A percentile compares a stretch with the other conserved stretches of the same genome.
Evolutionary conservation across 2,113 vertebrate genomes (phyloP).

Genomic region (Nipponia nippon): DNA sequence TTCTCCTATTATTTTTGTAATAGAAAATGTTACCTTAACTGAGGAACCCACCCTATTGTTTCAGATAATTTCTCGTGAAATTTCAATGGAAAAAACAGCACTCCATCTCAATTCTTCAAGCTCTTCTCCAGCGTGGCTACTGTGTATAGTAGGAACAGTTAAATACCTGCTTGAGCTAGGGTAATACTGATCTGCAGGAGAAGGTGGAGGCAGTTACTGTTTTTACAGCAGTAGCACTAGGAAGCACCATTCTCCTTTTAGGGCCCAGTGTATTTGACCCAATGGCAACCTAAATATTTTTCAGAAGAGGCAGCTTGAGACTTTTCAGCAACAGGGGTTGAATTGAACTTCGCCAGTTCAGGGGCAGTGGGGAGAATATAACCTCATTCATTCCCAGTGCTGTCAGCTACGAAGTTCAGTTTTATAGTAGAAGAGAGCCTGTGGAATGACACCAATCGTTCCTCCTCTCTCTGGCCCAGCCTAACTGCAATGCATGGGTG

Average conservation of each 20-base stretch:
- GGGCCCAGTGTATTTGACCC: fast-evolving
- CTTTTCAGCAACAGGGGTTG: not conserved
- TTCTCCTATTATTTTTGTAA: not conserved
- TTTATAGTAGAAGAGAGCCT: not conserved
- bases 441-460: not conserved
- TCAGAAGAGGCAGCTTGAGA: not conserved
- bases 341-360: not conserved
- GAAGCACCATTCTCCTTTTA: not conserved
- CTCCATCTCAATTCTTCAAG: not conserved
- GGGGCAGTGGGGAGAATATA: no score
- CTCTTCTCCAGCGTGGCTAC: not conserved
- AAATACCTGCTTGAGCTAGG: not conserved
- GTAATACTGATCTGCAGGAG: not conserved
- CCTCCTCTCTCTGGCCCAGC: no score
- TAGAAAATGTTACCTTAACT: not conserved
- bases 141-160: not conserved
- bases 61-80: not conserved
- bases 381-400: not conserved
- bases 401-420: not conserved
- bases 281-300: not conserved
- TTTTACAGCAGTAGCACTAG: not conserved
- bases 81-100: not conserved
- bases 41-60: not conserved
- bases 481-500: fast-evolving
- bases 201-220: not conserved